Percentiles rank a stretch among this genome's conserved stretches.
phyloP scores from a whole-genome alignment of 2,797 vertebrate genomes.

The Podargus strigoides region DNA sequence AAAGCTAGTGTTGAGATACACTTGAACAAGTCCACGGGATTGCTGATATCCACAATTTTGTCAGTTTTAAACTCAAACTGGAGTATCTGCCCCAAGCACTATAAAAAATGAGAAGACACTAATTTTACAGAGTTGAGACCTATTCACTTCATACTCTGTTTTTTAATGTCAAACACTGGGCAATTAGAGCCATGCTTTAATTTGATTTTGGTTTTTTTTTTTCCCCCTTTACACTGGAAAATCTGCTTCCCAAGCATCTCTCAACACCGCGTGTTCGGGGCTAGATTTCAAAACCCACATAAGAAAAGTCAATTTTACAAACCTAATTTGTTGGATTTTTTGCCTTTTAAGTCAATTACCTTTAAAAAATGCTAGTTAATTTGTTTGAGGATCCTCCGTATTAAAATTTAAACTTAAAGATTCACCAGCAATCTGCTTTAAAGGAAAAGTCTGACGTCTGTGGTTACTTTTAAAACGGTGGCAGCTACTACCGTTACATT shows the following conservation, averaged over 20 bases:
- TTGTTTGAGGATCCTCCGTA: constrained; percentile 70
- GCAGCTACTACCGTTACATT: constrained; percentile 74
- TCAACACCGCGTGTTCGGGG: constrained; percentile 94
- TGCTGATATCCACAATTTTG: background rate
- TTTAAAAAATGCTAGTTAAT: constrained; percentile 89
- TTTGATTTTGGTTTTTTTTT: background rate
- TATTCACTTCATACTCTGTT: constrained; percentile 45
- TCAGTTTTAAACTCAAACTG: constrained; percentile 23
- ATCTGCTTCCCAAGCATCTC: constrained; percentile 76
- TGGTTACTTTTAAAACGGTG: constrained; percentile 75
- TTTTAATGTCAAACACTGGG: constrained; percentile 50
- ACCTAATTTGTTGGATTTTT: constrained; percentile 74
- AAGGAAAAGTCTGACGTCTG: constrained; percentile 73
- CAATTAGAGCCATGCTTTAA: constrained; percentile 32
- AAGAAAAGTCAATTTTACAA: constrained; percentile 73
- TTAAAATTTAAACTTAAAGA: constrained; percentile 77
- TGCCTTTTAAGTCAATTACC: constrained; percentile 78
- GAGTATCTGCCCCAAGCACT: constrained; percentile 41
- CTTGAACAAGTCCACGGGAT: constrained; percentile 61
- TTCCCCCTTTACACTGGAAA: constrained; percentile 19
- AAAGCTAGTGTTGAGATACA: constrained; percentile 76
- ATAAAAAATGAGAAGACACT: constrained; percentile 25
- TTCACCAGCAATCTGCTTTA: constrained; percentile 76
- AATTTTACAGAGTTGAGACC: constrained; percentile 44
- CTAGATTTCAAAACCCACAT: constrained; percentile 99